Conservation (phyloP, 2,797 vertebrate genomes). For the Malurus leucopterus region DNA sequence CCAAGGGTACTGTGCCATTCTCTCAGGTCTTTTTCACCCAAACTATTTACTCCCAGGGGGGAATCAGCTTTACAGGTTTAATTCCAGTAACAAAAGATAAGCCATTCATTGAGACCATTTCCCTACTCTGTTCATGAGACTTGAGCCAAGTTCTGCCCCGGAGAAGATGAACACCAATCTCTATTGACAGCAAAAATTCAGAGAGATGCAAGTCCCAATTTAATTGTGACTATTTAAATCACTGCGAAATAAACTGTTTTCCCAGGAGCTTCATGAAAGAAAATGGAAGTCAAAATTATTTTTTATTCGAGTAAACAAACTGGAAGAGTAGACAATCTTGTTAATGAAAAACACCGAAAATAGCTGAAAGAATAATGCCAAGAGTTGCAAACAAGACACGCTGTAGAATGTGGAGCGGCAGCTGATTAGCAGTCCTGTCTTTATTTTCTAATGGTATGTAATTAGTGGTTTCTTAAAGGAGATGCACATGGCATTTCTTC, state of each 20-base stretch:
- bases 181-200: neutral
- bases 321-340: constrained; percentile 54
- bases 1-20: neutral
- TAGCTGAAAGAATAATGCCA: constrained; percentile 46
- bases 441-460: constrained; percentile 36
- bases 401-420: constrained; percentile 36
- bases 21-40: neutral
- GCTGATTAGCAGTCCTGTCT: constrained; percentile 21
- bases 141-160: neutral
- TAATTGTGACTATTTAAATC: constrained; percentile 60
- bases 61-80: neutral
- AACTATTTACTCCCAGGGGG: neutral
- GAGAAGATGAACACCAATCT: neutral
- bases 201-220: constrained; percentile 27
- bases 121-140: neutral
- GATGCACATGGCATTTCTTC: constrained; percentile 18
- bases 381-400: constrained; percentile 30
- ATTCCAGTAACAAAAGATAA: neutral
- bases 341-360: constrained; percentile 64
- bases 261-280: constrained; percentile 38
- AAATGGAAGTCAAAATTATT: constrained; percentile 59
- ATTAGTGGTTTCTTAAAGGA: constrained; percentile 29
- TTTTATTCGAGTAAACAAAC: constrained; percentile 62
- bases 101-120: neutral
- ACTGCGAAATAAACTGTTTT: constrained; percentile 53